A percentile compares a stretch with the other conserved stretches of the same genome.
Conservation (phyloP, 2,797 vertebrate genomes). For the Danio aesculapii region DNA sequence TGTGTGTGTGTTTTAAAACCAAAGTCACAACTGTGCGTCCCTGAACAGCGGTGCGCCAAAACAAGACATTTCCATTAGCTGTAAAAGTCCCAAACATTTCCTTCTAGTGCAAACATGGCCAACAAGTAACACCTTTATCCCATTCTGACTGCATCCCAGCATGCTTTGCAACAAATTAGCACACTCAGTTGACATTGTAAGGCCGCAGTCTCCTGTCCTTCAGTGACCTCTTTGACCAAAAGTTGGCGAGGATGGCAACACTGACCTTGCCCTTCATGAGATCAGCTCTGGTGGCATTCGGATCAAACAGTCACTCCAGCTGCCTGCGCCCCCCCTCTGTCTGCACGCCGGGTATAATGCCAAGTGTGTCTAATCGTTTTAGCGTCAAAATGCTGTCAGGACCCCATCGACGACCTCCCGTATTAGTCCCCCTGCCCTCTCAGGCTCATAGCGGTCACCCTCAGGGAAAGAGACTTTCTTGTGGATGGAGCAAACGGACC, state of each 20-base stretch:
- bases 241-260: constrained; percentile 71
- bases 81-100: constrained; percentile 60
- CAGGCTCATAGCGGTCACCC: constrained; percentile 38
- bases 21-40: constrained; percentile 46
- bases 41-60: constrained; percentile 56
- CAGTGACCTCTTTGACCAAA: constrained; percentile 5
- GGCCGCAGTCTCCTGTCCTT: constrained; percentile 53
- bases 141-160: constrained; percentile 64
- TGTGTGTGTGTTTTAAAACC: constrained; percentile 24
- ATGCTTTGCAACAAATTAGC: constrained; percentile 71
- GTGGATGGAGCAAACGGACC: constrained; percentile 62
- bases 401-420: constrained; percentile 10
- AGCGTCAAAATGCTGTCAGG: constrained; percentile 76
- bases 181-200: constrained; percentile 70
- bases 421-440: constrained; percentile 18
- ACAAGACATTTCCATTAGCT: constrained; percentile 84
- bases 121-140: constrained; percentile 66
- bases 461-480: constrained; percentile 60
- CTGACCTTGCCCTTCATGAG: constrained; percentile 84
- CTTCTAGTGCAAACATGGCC: constrained; percentile 57
- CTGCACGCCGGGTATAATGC: constrained; percentile 72
- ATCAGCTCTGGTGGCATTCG: constrained; percentile 82
- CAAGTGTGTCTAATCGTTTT: constrained; percentile 81
- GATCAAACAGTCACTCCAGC: constrained; percentile 73
- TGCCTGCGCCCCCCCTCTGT: constrained; percentile 57